phyloP scores from a whole-genome alignment of 2,888 invertebrate genomes.

The Argynnis bischoffii region DNA sequence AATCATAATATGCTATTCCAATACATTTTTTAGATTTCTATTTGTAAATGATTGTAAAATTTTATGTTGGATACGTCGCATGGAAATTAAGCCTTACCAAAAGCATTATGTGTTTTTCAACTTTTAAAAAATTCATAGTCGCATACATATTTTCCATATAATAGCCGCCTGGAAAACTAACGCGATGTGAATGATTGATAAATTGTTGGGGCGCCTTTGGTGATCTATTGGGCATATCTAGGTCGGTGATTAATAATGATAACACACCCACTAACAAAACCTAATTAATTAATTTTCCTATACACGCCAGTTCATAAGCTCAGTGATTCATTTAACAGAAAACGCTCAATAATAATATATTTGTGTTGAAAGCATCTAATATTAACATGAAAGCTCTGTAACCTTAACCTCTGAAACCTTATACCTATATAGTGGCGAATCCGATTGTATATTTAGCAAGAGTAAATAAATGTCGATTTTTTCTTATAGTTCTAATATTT shows the following conservation, averaged over 20 bases:
- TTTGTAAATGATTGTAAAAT: too few relatives aligned
- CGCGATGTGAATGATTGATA: constrained; percentile 56
- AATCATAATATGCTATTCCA: too few relatives aligned
- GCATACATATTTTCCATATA: constrained; percentile 37
- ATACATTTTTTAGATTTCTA: too few relatives aligned
- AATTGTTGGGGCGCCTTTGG: constrained; percentile 48
- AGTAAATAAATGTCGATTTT: neutral
- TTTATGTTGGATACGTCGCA: too few relatives aligned
- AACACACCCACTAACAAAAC: constrained; percentile 35
- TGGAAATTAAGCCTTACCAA: too few relatives aligned
- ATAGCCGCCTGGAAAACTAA: constrained; percentile 36
- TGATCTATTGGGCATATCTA: constrained; percentile 56
- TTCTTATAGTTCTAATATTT: neutral
- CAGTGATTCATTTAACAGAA: constrained; percentile 29
- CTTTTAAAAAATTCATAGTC: too few relatives aligned
- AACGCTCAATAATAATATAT: constrained; percentile 18
- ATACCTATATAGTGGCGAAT: neutral
- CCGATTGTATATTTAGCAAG: neutral
- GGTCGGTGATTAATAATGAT: constrained; percentile 45
- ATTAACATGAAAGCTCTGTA: neutral
- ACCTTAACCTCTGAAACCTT: too few relatives aligned
- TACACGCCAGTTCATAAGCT: constrained; percentile 16
- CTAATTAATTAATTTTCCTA: constrained; percentile 45
- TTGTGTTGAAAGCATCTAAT: constrained; percentile 11
- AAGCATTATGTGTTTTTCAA: too few relatives aligned